Percentiles rank a stretch among this genome's conserved stretches.
phyloP scores from a whole-genome alignment of 2,888 invertebrate species.

The Lathronympha strigana region DNA sequence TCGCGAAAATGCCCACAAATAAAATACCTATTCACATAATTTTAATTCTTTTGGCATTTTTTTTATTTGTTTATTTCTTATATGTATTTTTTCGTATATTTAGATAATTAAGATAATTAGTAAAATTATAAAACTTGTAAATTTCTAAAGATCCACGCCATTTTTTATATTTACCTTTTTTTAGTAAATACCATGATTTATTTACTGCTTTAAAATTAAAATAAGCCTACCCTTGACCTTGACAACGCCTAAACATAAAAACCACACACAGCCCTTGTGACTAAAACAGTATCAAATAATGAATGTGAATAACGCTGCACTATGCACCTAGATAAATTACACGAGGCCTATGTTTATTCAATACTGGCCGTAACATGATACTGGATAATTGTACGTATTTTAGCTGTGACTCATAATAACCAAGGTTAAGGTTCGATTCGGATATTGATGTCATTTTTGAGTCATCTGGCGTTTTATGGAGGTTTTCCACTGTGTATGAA shows the following conservation, averaged over 20 bases:
- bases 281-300: not conserved
- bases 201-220: too few species aligned
- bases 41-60: too few species aligned
- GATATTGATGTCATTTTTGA: conserved; percentile 41
- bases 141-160: too few species aligned
- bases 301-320: not conserved
- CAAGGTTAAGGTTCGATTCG: conserved; percentile 28
- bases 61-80: too few species aligned
- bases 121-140: too few species aligned
- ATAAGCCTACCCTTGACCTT: not conserved
- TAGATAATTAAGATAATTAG: too few species aligned
- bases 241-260: not conserved
- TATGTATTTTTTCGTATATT: too few species aligned
- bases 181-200: too few species aligned
- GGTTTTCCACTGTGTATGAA: conserved; percentile 11
- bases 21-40: too few species aligned
- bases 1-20: too few species aligned
- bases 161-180: too few species aligned
- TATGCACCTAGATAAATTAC: not conserved
- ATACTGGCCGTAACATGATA: conserved; percentile 9
- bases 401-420: conserved; percentile 28
- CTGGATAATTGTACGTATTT: conserved; percentile 22
- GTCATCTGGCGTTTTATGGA: conserved; percentile 22
- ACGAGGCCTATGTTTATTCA: conserved; percentile 26
- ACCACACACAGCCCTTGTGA: not conserved